Conservation (phyloP, 2,888 invertebrate genomes). For the Troides oblongomaculatus region DNA sequence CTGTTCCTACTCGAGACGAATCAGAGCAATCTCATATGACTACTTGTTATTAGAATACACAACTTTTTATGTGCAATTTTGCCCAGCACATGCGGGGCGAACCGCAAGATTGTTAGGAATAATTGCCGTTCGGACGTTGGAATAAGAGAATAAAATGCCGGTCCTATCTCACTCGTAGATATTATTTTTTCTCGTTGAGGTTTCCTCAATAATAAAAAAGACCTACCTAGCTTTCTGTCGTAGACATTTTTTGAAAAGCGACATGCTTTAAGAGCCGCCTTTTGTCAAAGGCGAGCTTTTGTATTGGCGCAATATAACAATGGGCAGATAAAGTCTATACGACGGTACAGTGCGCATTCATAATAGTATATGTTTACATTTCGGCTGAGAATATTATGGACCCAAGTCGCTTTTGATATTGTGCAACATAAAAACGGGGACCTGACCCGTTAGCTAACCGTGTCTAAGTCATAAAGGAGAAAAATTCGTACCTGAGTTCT, state of each 20-base stretch:
- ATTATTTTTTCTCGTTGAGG: conserved; percentile 42
- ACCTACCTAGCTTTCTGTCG: conserved; percentile 44
- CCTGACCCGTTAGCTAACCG: conserved; percentile 66
- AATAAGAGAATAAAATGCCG: conserved; percentile 66
- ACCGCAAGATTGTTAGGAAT: conserved; percentile 74
- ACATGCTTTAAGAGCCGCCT: conserved; percentile 66
- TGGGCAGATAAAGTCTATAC: conserved; percentile 69
- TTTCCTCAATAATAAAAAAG: conserved; percentile 49
- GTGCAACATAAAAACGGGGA: conserved; percentile 69
- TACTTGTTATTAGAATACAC: conserved; percentile 63
- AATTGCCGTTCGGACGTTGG: conserved; percentile 64
- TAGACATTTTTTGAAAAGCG: conserved; percentile 49
- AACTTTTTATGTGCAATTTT: conserved; percentile 70
- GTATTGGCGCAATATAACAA: conserved; percentile 67
- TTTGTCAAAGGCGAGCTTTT: conserved; percentile 64
- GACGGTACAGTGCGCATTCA: conserved; percentile 71
- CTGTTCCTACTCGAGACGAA: conserved; percentile 57
- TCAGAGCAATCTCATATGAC: conserved; percentile 48
- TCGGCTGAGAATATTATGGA: conserved; percentile 60
- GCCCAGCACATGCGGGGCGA: conserved; percentile 65
- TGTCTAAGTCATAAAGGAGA: conserved; percentile 55
- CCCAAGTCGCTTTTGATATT: conserved; percentile 65
- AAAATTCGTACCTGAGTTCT: conserved; percentile 49
- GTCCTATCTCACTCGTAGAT: conserved; percentile 48
- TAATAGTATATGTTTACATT: conserved; percentile 72